Percentiles rank a stretch among this genome's conserved stretches.
phyloP scores from a whole-genome alignment of 2,888 invertebrate species.

The Lagria hirta region DNA sequence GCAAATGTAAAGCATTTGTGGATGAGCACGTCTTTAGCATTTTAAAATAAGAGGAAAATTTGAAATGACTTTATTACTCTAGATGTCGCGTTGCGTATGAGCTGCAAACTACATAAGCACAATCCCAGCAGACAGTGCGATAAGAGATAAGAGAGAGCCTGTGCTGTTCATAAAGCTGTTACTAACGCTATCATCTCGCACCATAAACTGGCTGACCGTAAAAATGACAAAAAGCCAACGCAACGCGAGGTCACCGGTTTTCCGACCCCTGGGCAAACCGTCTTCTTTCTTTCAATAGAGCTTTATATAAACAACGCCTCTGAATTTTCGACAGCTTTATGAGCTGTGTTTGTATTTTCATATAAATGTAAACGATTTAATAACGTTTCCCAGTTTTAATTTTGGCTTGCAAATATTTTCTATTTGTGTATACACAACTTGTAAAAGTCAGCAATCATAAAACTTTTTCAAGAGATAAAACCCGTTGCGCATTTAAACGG shows the following conservation, averaged over 20 bases:
- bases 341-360: too few relatives aligned
- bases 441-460: too few relatives aligned
- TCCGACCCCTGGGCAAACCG: slow-evolving; percentile 1
- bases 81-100: slow-evolving; percentile 32
- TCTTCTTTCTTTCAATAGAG: slow-evolving; percentile 5
- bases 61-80: slow-evolving; percentile 30
- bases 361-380: too few relatives aligned
- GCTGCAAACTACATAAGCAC: slow-evolving; percentile 36
- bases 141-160: slow-evolving; percentile 45
- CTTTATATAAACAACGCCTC: slow-evolving; percentile 18
- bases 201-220: slow-evolving; percentile 52
- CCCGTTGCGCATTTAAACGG: too few relatives aligned
- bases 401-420: too few relatives aligned
- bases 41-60: slow-evolving; percentile 16
- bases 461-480: too few relatives aligned
- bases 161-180: slow-evolving; percentile 49
- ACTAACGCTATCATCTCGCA: slow-evolving; percentile 50
- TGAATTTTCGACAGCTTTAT: too few relatives aligned
- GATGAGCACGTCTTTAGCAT: neutral
- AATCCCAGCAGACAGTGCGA: slow-evolving; percentile 43
- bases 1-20: too few relatives aligned
- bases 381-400: too few relatives aligned
- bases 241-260: slow-evolving; percentile 21
- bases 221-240: slow-evolving; percentile 47
- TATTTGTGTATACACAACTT: too few relatives aligned